A percentile compares a stretch with the other conserved stretches of the same genome.
Evolutionary conservation across 37 sponge, comb jelly and placozoan species (phyloP).

Genomic region (Beroe forskalii): DNA sequence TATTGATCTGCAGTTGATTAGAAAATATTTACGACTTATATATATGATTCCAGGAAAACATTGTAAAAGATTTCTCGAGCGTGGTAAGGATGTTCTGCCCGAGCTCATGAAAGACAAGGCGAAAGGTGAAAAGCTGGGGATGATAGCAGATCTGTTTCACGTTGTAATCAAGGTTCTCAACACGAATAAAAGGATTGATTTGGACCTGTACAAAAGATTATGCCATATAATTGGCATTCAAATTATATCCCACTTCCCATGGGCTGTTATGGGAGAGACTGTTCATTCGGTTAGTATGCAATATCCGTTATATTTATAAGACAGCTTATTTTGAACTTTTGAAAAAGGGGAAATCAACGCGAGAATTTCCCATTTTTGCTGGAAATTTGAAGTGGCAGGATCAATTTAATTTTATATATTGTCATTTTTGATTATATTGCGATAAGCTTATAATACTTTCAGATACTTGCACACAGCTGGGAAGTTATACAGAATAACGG

Average conservation of each 20-base stretch:
- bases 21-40: too few species aligned
- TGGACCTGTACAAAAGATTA: not conserved
- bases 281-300: not conserved
- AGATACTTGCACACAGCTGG: slow-evolving; percentile 41
- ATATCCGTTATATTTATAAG: too few species aligned
- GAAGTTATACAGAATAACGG: slow-evolving; percentile 1
- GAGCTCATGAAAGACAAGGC: not conserved
- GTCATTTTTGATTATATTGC: not conserved
- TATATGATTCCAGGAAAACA: slow-evolving; percentile 18
- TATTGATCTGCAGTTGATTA: too few species aligned
- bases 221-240: slow-evolving; percentile 14
- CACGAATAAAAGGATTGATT: not conserved
- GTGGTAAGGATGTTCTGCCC: not conserved
- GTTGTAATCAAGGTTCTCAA: slow-evolving; percentile 18
- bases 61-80: not conserved
- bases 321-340: too few species aligned
- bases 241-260: not conserved
- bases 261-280: slow-evolving; percentile 11
- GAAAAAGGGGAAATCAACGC: not conserved
- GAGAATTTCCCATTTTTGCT: not conserved
- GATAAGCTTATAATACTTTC: too few species aligned
- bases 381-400: not conserved
- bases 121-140: not conserved
- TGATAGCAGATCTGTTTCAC: not conserved
- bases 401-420: not conserved